Evolutionary conservation across 2,888 invertebrate species (phyloP).

Genomic region (Tyria jacobaeae): DNA sequence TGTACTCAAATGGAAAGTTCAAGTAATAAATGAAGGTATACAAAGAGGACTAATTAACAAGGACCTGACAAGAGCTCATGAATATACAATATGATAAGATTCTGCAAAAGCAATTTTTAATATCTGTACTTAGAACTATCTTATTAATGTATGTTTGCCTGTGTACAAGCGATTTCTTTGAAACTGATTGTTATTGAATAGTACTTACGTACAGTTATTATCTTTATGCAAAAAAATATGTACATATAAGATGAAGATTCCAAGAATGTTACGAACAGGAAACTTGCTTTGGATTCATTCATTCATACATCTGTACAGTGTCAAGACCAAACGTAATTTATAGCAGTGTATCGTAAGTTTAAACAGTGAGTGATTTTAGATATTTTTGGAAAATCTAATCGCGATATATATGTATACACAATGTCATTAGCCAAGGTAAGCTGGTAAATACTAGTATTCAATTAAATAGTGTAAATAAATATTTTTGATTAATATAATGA

Average conservation of each 20-base stretch:
- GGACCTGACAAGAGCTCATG: not conserved
- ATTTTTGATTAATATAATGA: not conserved
- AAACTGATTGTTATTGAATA: conserved; percentile 12
- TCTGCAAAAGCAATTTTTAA: not conserved
- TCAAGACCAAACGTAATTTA: conserved; percentile 16
- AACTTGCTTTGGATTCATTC: conserved; percentile 31
- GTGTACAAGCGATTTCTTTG: not conserved
- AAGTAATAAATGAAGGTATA: no score
- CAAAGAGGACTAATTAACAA: no score
- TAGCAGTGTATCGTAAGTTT: not conserved
- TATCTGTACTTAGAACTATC: not conserved
- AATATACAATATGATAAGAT: no score
- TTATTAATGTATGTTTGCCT: no score
- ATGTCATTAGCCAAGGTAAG: conserved; percentile 8
- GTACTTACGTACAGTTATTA: conserved; percentile 13
- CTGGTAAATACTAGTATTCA: not conserved
- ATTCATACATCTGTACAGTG: conserved; percentile 27
- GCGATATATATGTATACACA: not conserved
- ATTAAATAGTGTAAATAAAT: no score
- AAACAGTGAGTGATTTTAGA: not conserved
- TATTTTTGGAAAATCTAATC: not conserved
- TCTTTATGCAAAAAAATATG: conserved; percentile 12
- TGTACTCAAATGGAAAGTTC: no score
- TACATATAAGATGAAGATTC: conserved; percentile 26
- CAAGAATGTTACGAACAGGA: conserved; percentile 40